Conservation (phyloP, 2,113 vertebrate genomes). For the Mesitornis unicolor region DNA sequence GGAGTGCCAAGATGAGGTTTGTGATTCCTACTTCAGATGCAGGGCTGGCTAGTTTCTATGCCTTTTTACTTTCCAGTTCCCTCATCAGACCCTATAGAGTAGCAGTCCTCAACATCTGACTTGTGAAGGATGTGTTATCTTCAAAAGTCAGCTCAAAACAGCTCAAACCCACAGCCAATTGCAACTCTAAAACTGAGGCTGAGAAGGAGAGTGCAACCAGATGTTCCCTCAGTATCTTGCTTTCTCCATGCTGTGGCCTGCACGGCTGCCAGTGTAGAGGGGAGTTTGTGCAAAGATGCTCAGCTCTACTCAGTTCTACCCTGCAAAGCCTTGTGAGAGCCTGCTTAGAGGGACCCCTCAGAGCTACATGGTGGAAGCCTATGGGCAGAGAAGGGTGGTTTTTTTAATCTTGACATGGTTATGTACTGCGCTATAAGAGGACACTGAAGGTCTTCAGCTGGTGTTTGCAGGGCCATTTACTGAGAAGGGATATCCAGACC, state of each 20-base stretch:
- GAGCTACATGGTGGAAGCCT: background rate
- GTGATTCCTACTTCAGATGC: background rate
- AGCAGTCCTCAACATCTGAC: background rate
- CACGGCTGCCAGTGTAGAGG: background rate
- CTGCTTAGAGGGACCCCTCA: background rate
- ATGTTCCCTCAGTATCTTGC: background rate
- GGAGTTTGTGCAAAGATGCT: background rate
- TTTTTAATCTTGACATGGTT: background rate
- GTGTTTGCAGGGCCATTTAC: background rate
- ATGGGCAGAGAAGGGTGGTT: background rate
- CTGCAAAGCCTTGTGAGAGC: accelerated
- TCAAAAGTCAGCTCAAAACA: background rate
- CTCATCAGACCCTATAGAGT: accelerated
- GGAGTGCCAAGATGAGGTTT: background rate
- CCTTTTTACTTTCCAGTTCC: background rate
- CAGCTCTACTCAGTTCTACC: background rate
- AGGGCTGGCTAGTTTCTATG: background rate
- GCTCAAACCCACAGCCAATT: background rate
- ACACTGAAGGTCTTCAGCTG: background rate
- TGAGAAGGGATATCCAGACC: background rate
- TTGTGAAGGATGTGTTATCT: background rate
- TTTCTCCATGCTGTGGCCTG: background rate
- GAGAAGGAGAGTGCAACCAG: background rate
- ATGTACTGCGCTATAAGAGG: background rate
- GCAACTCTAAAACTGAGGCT: background rate